Base-by-base conservation (phyloP, 2,113 vertebrate genomes). In the Dolichotis patagonum region DNA sequence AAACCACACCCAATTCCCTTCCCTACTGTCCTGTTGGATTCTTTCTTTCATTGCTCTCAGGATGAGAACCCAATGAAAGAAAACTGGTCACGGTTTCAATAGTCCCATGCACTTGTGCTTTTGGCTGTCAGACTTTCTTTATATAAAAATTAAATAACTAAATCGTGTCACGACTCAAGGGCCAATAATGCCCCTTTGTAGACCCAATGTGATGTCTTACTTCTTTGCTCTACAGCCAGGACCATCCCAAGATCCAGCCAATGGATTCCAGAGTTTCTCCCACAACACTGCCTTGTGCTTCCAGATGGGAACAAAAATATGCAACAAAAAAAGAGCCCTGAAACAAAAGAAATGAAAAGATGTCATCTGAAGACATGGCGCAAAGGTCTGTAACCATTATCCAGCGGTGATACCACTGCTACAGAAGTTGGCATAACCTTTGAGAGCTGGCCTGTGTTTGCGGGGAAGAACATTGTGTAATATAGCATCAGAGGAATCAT, bases 361-460 rank as follows among this genome's bases (percentile, higher is more conserved):
- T 46, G 38, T 52, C 20, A 90, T 84, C 94, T 75, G 73, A 91
- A 97, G 94, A 94, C 63, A 22, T 46, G 84, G 85, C 10, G 38
- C 38, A 91, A 62, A 91, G 71, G 77, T 88, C 38, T 71, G 54
- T 10, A 69, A 46, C 38, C 41, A 75, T 97, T 92, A 96, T 91
- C 82, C 65, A 81, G 77, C 58, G 96, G 94, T 95, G 97, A 93
- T 46, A 43, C 58, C 86, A 16, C 69, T 58, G 26, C 62, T 93
- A 24, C 49, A 32, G 49, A 81, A 96, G 78, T 69, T 49, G 88
- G 84, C n/a, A 16, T 26, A 71, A 43, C 56, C 88, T 80, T 95
- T 92, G 46, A 71, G 86, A 38, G 46, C 52, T 71, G n/a, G 77
- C 10, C 46, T 78, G 7, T 0, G 56, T 14, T 12, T 7, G 41